Base-by-base conservation (phyloP, 2,888 invertebrate genomes). In the Bedellia somnulentella region DNA sequence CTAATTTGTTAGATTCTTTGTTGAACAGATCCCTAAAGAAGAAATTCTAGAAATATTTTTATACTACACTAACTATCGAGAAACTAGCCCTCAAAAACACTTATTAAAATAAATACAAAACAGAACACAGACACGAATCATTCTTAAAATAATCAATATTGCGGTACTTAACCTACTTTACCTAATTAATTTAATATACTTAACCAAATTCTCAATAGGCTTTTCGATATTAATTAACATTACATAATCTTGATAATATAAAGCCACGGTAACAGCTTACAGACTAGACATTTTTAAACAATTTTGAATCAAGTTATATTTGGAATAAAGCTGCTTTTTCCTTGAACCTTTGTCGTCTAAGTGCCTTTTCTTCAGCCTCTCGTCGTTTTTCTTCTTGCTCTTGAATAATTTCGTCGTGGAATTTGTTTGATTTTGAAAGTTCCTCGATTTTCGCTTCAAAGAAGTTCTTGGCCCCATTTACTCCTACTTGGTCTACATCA, bases 391-490 rank as follows among this genome's bases (percentile, higher is more conserved):
- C 90, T 50, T 94, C 93, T 54, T 95, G 93, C 55, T 96, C 95
- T 59, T 88, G 84, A 35, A 89, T 82, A 38, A 96, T 94, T 68
- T 96, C 96, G 41, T 88, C 85, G 52, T 94, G 94, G 63, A 95
- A 95, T 70, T 93, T 93, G 52, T 86, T 91, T 33, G 85, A 80
- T 47, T 86, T 85, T 6, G 86, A 67, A 37, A 93, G 81, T 50
- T 93, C 88, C 49, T 89, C 89, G 46, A 96, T 95, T 85, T 96
- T 96, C 0, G 94, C 93, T 76, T 95, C 93, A 52, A 96, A 96
- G 77, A 96, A 96, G 52, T 88, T 86, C 58, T 95, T 95, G 18
- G 96, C 96, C 9, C 94, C 96, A 39, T 87, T 88, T 0, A 96
- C 96, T 1, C 96, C 96, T 12, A 93, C 93, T 75, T 93, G 87